These are phyloP conservation scores for Hypanus sabinus DNA, from an alignment of 2,113 vertebrate species.

Conservation along the genomic window DNA sequence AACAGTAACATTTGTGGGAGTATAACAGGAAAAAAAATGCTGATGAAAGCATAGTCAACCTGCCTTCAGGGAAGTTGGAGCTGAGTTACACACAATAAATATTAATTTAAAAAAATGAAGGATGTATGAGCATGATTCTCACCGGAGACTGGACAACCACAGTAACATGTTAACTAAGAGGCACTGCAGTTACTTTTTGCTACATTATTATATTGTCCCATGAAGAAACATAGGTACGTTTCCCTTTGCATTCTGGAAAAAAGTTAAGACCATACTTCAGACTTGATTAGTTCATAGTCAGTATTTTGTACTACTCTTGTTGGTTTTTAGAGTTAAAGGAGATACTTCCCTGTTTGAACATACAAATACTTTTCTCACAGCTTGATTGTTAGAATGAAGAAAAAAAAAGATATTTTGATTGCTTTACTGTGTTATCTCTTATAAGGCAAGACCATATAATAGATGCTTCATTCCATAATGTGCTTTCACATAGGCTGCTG, in stretches of 20 bases:
- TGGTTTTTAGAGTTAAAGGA: neutral
- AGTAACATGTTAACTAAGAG: constrained; percentile 14
- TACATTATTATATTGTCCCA: neutral
- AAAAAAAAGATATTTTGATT: constrained; percentile 19
- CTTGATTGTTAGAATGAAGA: constrained; percentile 36
- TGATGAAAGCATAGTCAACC: constrained; percentile 24
- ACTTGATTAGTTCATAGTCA: neutral
- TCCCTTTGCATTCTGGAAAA: neutral
- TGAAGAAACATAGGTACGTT: neutral
- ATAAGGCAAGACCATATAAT: constrained; percentile 42
- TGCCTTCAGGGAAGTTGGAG: constrained; percentile 31
- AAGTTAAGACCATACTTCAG: neutral
- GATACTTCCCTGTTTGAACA: neutral
- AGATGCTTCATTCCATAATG: constrained; percentile 43
- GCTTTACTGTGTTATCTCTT: constrained; percentile 43
- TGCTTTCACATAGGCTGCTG: constrained; percentile 43
- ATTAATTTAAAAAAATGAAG: constrained; percentile 33
- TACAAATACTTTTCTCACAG: neutral
- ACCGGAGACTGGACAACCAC: constrained; percentile 2
- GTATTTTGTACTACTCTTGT: neutral
- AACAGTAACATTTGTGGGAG: constrained; percentile 17
- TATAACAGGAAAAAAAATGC: neutral
- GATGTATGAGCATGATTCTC: neutral
- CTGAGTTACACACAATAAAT: constrained; percentile 17
- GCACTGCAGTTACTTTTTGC: neutral